These are phyloP conservation scores for Brienomyrus longianalis DNA, from an alignment of 2,113 vertebrate genomes.

Conservation along the genomic window DNA sequence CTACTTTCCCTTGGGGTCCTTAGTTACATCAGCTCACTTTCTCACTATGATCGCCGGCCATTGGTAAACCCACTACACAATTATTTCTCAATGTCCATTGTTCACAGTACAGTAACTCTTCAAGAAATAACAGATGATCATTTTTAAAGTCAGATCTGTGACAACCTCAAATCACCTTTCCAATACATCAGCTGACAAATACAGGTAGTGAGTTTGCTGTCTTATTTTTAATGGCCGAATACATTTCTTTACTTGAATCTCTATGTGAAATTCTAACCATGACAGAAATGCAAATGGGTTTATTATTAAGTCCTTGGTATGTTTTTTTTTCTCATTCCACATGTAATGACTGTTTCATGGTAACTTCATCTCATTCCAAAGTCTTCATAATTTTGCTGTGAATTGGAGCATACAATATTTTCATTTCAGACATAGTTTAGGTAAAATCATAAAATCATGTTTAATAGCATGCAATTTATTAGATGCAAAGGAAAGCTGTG, in stretches of 20 bases:
- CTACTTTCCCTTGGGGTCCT: background rate
- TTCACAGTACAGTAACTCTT: background rate
- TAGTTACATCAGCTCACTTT: background rate
- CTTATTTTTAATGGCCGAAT: background rate
- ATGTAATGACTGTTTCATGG: background rate
- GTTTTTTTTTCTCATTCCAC: background rate
- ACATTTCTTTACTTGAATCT: background rate
- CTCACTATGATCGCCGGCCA: background rate
- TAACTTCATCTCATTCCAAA: background rate
- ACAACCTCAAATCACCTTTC: background rate
- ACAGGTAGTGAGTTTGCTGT: background rate
- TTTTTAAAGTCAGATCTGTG: background rate
- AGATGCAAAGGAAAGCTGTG: background rate
- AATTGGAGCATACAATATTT: background rate
- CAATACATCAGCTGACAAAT: background rate
- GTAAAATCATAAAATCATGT: background rate
- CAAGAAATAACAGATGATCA: background rate
- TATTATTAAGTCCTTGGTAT: background rate
- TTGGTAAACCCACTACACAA: background rate
- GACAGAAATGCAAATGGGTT: background rate
- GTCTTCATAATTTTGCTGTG: background rate
- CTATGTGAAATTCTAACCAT: background rate
- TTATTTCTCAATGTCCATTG: background rate
- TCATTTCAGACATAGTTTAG: background rate
- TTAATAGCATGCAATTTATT: background rate